phyloP scores from a whole-genome alignment of 2,113 vertebrate genomes.

The Pionites leucogaster region DNA sequence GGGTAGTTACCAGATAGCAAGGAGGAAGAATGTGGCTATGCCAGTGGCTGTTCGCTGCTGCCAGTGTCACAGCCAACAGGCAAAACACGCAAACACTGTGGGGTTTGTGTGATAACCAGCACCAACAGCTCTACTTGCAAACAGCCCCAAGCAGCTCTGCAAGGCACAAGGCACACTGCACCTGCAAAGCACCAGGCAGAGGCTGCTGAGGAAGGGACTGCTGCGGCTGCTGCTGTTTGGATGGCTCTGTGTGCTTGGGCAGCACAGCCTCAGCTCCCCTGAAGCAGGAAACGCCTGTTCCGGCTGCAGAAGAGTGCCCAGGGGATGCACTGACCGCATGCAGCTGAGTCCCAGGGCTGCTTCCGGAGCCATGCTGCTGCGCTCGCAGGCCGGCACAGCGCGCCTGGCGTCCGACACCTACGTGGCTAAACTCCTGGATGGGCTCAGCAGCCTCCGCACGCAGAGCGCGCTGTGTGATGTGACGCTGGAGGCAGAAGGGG shows the following conservation, averaged over 20 bases:
- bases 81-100: not conserved
- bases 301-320: no score
- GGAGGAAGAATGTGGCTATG: not conserved
- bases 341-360: not conserved
- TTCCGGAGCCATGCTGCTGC: not conserved
- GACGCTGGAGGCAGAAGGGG: constrained; percentile 47
- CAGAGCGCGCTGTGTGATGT: not conserved
- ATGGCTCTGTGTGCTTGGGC: not conserved
- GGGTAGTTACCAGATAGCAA: not conserved
- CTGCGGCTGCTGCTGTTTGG: not conserved
- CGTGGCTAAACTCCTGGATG: constrained; percentile 30
- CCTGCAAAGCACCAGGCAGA: not conserved
- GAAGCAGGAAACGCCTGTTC: not conserved
- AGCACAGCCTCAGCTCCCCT: not conserved
- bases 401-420: constrained; percentile 11
- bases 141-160: accelerated
- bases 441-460: not conserved
- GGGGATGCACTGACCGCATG: not conserved
- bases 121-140: not conserved
- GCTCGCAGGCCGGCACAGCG: not conserved
- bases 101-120: not conserved
- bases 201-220: not conserved
- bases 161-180: accelerated
- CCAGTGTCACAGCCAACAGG: not conserved
- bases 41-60: not conserved